These are phyloP conservation scores for Ceratina australensis DNA, from an alignment of 1,140 invertebrate species.

Conservation along the genomic window DNA sequence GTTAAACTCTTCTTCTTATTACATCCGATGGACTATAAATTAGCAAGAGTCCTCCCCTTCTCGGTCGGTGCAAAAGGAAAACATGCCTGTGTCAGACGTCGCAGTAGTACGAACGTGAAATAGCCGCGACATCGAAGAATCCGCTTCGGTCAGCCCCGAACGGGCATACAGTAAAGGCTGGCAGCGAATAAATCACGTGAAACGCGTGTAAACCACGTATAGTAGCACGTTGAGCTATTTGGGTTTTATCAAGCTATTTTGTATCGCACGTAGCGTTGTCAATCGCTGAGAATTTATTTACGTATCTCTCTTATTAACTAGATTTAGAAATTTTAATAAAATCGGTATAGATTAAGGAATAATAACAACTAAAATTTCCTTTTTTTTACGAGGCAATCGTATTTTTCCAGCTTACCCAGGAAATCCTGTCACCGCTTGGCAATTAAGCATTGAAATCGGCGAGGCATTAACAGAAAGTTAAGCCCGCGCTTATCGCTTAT, in stretches of 20 bases:
- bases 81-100: conserved; percentile 30
- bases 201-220: conserved; percentile 30
- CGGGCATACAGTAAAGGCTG: conserved; percentile 21
- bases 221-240: neutral
- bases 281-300: no score
- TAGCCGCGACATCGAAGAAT: conserved; percentile 41
- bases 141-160: conserved; percentile 31
- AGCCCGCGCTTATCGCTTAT: no score
- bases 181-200: conserved; percentile 52
- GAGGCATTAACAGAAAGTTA: no score
- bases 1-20: neutral
- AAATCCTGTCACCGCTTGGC: no score
- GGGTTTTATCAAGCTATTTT: conserved; percentile 41
- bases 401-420: no score
- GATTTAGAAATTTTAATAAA: no score
- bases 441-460: no score
- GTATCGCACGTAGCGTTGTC: neutral
- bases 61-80: conserved; percentile 31
- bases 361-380: no score
- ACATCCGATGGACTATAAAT: conserved; percentile 41
- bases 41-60: conserved; percentile 26
- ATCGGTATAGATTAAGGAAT: no score
- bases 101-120: neutral
- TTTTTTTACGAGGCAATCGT: no score
- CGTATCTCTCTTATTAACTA: no score